These are phyloP conservation scores for Drosophila prosaltans DNA, from an alignment of 1,140 invertebrate species.

Conservation along the genomic window DNA sequence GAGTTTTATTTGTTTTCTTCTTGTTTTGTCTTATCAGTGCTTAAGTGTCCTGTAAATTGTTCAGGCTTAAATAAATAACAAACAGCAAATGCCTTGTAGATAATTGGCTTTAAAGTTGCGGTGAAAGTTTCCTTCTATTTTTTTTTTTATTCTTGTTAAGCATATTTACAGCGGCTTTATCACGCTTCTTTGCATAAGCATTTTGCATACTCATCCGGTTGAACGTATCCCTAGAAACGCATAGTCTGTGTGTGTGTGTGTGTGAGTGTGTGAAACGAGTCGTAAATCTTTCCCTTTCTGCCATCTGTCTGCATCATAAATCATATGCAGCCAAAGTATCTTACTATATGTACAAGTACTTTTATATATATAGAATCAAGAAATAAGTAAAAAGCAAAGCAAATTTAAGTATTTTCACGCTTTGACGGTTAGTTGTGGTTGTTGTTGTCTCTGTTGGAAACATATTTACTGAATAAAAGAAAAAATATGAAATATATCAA, in stretches of 20 bases:
- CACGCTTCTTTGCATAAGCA: constrained; percentile 1
- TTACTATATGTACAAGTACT: constrained; percentile 1
- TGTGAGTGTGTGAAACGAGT: constrained; percentile 56
- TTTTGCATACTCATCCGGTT: constrained; percentile 30
- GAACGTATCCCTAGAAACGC: neutral
- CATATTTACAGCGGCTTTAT: constrained; percentile 35
- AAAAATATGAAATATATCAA: constrained; percentile 8
- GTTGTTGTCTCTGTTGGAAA: neutral
- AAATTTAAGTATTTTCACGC: constrained; percentile 58
- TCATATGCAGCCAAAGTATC: constrained; percentile 72
- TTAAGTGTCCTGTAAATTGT: constrained; percentile 37
- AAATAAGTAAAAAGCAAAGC: constrained; percentile 34
- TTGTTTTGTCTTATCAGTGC: constrained; percentile 20
- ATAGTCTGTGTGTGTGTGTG: constrained; percentile 2
- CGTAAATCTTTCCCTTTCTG: constrained; percentile 67
- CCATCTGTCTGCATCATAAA: constrained; percentile 68
- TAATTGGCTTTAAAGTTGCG: constrained; percentile 69
- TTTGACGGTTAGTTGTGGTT: constrained; percentile 37
- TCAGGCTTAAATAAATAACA: constrained; percentile 31
- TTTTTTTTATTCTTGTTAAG: constrained; percentile 8
- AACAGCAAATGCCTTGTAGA: constrained; percentile 24
- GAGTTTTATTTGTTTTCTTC: too few species aligned
- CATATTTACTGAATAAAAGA: neutral
- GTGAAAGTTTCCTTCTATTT: neutral
- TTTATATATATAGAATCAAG: constrained; percentile 21